Evolutionary conservation across 2,888 invertebrate genomes (phyloP).

Genomic region (Cataglyphis livida): DNA sequence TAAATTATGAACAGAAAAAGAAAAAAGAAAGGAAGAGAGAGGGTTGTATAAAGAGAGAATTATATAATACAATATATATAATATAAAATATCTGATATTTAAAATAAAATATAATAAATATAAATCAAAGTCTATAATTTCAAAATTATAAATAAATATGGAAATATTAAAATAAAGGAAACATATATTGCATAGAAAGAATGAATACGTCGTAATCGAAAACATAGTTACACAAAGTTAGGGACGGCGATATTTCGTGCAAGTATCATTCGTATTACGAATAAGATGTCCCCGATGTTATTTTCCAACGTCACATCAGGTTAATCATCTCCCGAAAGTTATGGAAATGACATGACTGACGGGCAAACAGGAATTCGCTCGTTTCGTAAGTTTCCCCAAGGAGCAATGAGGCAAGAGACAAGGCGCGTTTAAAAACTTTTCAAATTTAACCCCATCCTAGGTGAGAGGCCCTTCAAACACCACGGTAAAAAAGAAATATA

Average conservation of each 20-base stretch:
- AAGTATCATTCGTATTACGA: slow-evolving; percentile 52
- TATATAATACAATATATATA: no score
- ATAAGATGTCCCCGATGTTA: slow-evolving; percentile 75
- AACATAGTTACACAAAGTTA: slow-evolving; percentile 57
- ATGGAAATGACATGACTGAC: slow-evolving; percentile 80
- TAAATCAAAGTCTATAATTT: not conserved
- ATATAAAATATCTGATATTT: not conserved
- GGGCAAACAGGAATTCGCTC: slow-evolving; percentile 80
- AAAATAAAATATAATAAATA: not conserved
- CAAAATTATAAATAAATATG: slow-evolving; percentile 5
- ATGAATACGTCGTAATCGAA: not conserved
- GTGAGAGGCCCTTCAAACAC: slow-evolving; percentile 51
- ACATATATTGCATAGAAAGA: not conserved
- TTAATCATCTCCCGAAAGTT: slow-evolving; percentile 83
- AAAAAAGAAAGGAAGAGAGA: not conserved
- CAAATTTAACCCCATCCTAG: slow-evolving; percentile 84
- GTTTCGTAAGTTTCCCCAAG: slow-evolving; percentile 62
- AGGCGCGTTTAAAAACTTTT: slow-evolving; percentile 83
- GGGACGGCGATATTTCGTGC: not conserved
- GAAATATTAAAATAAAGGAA: not conserved
- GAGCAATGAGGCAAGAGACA: slow-evolving; percentile 60
- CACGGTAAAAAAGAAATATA: slow-evolving; percentile 57
- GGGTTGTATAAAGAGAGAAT: not conserved
- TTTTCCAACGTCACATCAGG: slow-evolving; percentile 84
- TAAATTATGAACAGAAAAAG: not conserved